Evolutionary conservation across 2,797 vertebrate species (phyloP).

Genomic region (Amazona finschi): DNA sequence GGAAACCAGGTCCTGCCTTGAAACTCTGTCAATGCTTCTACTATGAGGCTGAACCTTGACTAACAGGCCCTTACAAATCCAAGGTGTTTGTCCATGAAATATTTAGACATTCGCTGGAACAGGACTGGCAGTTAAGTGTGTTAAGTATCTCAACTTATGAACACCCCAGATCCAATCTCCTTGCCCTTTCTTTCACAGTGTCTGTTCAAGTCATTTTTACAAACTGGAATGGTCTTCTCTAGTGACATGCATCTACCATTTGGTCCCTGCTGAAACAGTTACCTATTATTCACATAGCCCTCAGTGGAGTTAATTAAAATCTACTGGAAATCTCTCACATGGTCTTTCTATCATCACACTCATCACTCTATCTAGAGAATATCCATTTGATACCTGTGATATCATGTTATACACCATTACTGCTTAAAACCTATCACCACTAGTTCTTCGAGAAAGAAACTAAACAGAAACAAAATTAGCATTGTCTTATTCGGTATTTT

Average conservation of each 20-base stretch:
- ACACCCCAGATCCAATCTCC: not conserved
- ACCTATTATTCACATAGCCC: not conserved
- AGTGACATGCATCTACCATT: not conserved
- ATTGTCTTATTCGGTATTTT: not conserved
- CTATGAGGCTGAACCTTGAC: not conserved
- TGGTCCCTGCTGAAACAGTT: not conserved
- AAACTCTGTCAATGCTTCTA: not conserved
- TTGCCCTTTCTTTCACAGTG: not conserved
- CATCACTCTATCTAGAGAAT: not conserved
- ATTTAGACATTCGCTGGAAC: not conserved
- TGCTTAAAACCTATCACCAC: not conserved
- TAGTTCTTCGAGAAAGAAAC: not conserved
- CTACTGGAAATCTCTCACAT: not conserved
- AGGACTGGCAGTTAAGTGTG: not conserved
- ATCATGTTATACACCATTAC: not conserved
- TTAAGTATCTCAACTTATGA: not conserved
- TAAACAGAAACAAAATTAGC: not conserved
- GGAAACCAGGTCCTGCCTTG: not conserved
- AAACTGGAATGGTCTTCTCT: not conserved
- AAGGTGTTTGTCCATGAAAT: not conserved
- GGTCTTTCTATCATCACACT: not conserved
- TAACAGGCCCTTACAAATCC: not conserved
- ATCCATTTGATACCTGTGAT: not conserved
- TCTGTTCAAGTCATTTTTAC: not conserved
- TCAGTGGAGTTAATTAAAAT: not conserved